These are phyloP conservation scores for Dugesia japonica DNA, from an alignment of 2,888 invertebrate species.

Conservation along the genomic window DNA sequence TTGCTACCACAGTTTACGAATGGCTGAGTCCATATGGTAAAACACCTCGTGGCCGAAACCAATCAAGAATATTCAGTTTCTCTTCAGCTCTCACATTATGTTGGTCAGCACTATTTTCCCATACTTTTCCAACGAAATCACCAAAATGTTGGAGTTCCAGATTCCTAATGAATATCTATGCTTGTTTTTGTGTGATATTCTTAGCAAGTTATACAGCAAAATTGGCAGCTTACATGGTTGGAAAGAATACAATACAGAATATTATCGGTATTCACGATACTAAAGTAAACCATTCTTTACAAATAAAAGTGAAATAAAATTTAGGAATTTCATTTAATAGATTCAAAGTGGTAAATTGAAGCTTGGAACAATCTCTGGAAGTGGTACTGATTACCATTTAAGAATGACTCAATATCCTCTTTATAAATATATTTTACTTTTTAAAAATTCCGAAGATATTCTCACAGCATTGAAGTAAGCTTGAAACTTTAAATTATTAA, in stretches of 20 bases:
- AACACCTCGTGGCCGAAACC: slow-evolving; percentile 34
- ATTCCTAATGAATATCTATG: slow-evolving; percentile 30
- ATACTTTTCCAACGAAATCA: slow-evolving; percentile 34
- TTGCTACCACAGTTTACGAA: slow-evolving; percentile 34
- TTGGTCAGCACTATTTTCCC: slow-evolving; percentile 35
- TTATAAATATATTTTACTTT: background rate
- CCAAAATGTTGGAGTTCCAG: slow-evolving; percentile 34
- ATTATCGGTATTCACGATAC: background rate
- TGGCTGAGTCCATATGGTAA: slow-evolving; percentile 35
- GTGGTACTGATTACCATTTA: background rate
- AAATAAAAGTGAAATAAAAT: background rate
- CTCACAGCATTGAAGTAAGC: background rate
- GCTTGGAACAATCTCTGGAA: background rate
- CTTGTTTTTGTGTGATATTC: slow-evolving; percentile 31
- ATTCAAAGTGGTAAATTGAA: background rate
- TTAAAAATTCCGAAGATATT: background rate
- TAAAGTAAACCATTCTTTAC: background rate
- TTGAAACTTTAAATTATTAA: too few relatives aligned
- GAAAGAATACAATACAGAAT: slow-evolving; percentile 1
- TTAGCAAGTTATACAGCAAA: slow-evolving; percentile 34
- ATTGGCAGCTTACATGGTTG: slow-evolving; percentile 34
- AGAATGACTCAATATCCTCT: background rate
- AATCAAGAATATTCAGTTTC: slow-evolving; percentile 34
- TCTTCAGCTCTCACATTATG: slow-evolving; percentile 34
- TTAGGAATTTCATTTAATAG: background rate